Evolutionary conservation across 2,113 vertebrate species (phyloP).

Genomic region (Geococcyx californianus): DNA sequence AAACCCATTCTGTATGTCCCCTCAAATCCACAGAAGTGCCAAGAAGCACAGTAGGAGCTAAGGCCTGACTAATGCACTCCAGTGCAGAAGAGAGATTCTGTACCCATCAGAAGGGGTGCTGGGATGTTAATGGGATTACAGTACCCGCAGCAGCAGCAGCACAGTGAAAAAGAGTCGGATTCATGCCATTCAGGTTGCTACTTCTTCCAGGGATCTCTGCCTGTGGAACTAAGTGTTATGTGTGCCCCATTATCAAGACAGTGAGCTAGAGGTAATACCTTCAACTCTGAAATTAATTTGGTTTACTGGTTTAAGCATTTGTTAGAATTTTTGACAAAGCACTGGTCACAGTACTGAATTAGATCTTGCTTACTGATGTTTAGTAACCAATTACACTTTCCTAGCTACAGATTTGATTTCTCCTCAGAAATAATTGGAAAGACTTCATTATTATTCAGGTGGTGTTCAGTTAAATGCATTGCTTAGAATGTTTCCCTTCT

Average conservation of each 20-base stretch:
- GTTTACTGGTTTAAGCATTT: not conserved
- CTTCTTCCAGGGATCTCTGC: not conserved
- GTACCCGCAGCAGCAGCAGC: fast-evolving
- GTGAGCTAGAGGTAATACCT: not conserved
- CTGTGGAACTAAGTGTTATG: not conserved
- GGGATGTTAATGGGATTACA: not conserved
- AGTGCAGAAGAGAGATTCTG: not conserved
- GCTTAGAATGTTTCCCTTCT: constrained; percentile 7
- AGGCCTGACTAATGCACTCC: not conserved
- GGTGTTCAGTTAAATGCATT: not conserved
- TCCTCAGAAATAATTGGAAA: not conserved
- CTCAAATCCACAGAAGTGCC: not conserved
- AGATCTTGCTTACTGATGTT: not conserved
- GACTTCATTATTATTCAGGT: not conserved
- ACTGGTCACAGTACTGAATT: not conserved
- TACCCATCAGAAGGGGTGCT: not conserved
- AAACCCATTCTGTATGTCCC: not conserved
- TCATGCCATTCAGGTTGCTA: not conserved
- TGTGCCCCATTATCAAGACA: fast-evolving
- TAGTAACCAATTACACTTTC: not conserved
- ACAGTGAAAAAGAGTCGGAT: not conserved
- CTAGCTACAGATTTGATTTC: not conserved
- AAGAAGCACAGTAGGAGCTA: not conserved
- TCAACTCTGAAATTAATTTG: not conserved
- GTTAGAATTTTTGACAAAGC: not conserved